Conservation (phyloP, 2,113 vertebrate species). For the Lophotis ruficrista region DNA sequence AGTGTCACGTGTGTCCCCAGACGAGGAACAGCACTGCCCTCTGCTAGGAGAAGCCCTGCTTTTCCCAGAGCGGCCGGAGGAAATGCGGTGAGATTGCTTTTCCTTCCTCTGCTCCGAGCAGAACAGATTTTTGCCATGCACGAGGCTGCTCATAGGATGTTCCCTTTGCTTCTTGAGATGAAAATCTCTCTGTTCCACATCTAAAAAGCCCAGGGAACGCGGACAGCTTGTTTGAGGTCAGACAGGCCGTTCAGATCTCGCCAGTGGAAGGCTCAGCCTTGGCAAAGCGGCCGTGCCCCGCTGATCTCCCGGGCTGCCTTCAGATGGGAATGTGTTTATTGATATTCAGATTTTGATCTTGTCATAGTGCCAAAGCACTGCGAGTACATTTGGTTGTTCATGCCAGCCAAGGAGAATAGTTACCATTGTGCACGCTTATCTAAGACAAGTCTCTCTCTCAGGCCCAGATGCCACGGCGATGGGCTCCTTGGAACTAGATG, state of each 20-base stretch:
- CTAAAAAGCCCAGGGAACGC: neutral
- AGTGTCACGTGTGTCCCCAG: fast-evolving
- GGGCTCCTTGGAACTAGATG: neutral
- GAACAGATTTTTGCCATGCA: neutral
- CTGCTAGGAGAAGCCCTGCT: neutral
- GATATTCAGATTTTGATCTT: neutral
- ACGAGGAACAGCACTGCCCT: neutral
- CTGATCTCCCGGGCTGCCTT: neutral
- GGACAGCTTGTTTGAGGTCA: neutral
- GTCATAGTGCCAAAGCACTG: neutral
- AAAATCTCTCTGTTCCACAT: neutral
- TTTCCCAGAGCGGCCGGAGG: neutral
- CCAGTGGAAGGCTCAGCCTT: neutral
- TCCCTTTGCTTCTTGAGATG: neutral
- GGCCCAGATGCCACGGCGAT: neutral
- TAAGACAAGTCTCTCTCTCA: neutral
- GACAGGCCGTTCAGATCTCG: neutral
- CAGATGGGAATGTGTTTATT: neutral
- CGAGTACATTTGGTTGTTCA: fast-evolving
- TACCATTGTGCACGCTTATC: neutral
- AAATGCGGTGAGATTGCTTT: neutral
- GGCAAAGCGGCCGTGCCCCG: neutral
- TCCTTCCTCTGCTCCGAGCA: neutral
- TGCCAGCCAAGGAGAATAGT: neutral
- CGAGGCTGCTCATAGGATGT: neutral